Evolutionary conservation across 1,140 invertebrate genomes (phyloP).

Genomic region (Drepana arcuata): DNA sequence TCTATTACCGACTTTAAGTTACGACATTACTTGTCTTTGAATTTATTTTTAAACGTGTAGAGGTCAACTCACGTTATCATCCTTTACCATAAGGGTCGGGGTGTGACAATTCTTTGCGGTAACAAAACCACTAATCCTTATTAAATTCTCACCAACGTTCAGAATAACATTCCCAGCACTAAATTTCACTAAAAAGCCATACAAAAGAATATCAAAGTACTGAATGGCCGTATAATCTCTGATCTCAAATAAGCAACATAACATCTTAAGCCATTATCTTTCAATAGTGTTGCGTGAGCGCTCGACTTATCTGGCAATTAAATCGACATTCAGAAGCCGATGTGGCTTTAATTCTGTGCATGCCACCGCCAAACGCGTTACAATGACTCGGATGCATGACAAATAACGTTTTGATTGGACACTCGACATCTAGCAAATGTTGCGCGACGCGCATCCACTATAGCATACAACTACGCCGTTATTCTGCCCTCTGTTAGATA

Average conservation of each 20-base stretch:
- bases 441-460: no score
- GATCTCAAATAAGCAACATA: conserved; percentile 52
- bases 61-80: no score
- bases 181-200: conserved; percentile 9
- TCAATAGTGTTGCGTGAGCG: conserved; percentile 51
- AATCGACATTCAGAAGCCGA: conserved; percentile 69
- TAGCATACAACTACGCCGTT: no score
- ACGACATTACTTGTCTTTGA: no score
- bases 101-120: no score
- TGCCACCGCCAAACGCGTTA: conserved; percentile 52
- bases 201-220: conserved; percentile 13
- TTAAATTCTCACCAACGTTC: no score
- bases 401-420: conserved; percentile 68
- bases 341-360: conserved; percentile 55
- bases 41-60: no score
- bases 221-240: conserved; percentile 26
- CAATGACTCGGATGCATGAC: conserved; percentile 65
- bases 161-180: no score
- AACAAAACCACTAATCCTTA: no score
- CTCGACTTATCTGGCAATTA: conserved; percentile 65
- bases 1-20: no score
- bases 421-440: conserved; percentile 13
- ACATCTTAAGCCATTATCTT: conserved; percentile 62
- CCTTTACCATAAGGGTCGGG: no score
- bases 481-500: no score